Percentiles rank a stretch among this genome's conserved stretches.
phyloP scores from a whole-genome alignment of 2,113 vertebrate species.

The Rhipidura dahli region DNA sequence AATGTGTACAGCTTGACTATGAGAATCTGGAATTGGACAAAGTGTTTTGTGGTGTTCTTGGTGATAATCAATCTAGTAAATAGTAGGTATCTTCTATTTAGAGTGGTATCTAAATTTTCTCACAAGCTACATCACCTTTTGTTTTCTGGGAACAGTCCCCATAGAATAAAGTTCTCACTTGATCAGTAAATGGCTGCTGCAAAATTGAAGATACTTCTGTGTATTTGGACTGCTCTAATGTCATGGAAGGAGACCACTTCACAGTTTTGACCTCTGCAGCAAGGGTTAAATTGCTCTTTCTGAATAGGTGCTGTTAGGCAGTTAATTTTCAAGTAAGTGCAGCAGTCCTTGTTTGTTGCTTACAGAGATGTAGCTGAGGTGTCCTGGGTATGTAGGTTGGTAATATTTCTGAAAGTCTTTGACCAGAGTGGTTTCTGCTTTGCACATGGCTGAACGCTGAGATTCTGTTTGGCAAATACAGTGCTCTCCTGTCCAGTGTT shows the following conservation, averaged over 20 bases:
- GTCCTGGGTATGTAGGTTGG: not conserved
- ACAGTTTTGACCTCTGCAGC: not conserved
- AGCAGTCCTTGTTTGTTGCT: not conserved
- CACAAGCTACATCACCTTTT: not conserved
- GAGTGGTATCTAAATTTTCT: not conserved
- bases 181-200: not conserved
- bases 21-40: not conserved
- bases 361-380: not conserved
- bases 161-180: not conserved
- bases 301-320: not conserved
- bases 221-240: not conserved
- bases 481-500: not conserved
- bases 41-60: not conserved
- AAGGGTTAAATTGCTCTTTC: not conserved
- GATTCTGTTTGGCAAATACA: not conserved
- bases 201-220: not conserved
- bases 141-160: not conserved
- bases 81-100: not conserved
- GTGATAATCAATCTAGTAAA: not conserved
- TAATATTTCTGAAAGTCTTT: not conserved
- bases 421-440: not conserved
- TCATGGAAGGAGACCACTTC: not conserved
- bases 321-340: not conserved
- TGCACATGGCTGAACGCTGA: not conserved
- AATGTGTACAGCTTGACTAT: not conserved